Evolutionary conservation across 2,797 vertebrate species (phyloP), one percentile per base, ranked within the genome.

Genomic region (Pygocentrus nattereri): DNA sequence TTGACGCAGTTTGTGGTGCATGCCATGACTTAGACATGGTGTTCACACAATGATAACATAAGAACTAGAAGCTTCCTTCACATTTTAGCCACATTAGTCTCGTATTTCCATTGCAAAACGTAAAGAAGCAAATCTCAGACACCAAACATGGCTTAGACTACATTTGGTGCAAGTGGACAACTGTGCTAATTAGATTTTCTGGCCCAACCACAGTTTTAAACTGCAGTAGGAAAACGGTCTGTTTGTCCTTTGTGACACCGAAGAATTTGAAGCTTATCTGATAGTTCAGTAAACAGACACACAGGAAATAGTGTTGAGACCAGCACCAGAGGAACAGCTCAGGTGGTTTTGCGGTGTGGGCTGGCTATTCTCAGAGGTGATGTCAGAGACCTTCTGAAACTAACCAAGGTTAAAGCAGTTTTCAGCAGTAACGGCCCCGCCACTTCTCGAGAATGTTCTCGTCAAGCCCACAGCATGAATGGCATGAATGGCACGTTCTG

Each of bases 301-400:
- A 47, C 77, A 72, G 58, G 41, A 61, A 64, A 61, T 49, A 58
- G 38, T 31, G 47, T 77, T 31, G 13, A 23, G 61, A 62, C 27
- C n/a, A 70, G 44, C 78, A 79, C 52, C 25, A 31, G 18, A 30
- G 49, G 50, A 62, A 77, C 38, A 8, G 10, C 11, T 54, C 16
- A 52, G 61, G 61, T 85, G 85, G 80, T 88, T 71, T 81, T 90
- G 82, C 47, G 64, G 80, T 21, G 23, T 75, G 62, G 79, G 74
- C 12, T 16, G 25, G 34, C 44, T 61, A 19, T 75, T 59, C 54
- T 25, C 7, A 81, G 61, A 67, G 5, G 5, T 25, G 50, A 50
- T 25, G 15, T 75, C 15, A 69, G 68, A 58, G 34, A 62, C 18
- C 27, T 50, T 19, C n/a, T 52, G 30, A 76, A 76, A 81, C 8